These are phyloP conservation scores for Plecotus auritus DNA, from an alignment of 2,113 vertebrate species.

Conservation along the genomic window DNA sequence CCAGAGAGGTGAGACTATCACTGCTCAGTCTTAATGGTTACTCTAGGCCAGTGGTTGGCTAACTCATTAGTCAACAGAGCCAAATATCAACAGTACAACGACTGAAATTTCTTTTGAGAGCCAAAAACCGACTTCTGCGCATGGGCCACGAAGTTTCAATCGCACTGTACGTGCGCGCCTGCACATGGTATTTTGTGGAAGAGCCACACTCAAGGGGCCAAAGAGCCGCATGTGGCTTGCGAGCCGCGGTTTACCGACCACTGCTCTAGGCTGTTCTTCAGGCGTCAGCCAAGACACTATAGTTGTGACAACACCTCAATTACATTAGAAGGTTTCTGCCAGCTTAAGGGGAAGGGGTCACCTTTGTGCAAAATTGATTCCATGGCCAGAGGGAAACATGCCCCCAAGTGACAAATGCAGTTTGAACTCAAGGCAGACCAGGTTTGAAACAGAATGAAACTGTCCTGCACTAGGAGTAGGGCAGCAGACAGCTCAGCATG, in stretches of 20 bases:
- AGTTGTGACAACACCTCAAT: neutral
- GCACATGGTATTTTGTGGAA: too few relatives aligned
- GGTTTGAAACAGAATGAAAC: neutral
- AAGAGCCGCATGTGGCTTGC: too few relatives aligned
- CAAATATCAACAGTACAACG: too few relatives aligned
- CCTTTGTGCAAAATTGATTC: neutral
- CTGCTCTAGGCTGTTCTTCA: neutral
- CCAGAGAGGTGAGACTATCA: neutral
- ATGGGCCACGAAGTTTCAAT: too few relatives aligned
- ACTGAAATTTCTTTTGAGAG: too few relatives aligned
- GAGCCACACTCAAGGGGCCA: too few relatives aligned
- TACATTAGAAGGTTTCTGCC: neutral
- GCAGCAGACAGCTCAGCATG: neutral
- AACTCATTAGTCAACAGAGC: too few relatives aligned
- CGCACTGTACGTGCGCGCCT: too few relatives aligned
- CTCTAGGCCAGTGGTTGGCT: neutral
- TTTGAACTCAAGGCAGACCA: slow-evolving; percentile 29
- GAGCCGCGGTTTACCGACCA: too few relatives aligned
- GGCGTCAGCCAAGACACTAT: neutral
- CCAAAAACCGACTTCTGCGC: too few relatives aligned
- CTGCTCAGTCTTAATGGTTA: neutral
- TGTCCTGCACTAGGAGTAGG: neutral
- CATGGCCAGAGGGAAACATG: neutral
- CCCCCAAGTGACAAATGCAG: neutral
- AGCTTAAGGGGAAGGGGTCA: neutral